phyloP scores from a whole-genome alignment of 2,797 vertebrate genomes.

The Semotilus atromaculatus region DNA sequence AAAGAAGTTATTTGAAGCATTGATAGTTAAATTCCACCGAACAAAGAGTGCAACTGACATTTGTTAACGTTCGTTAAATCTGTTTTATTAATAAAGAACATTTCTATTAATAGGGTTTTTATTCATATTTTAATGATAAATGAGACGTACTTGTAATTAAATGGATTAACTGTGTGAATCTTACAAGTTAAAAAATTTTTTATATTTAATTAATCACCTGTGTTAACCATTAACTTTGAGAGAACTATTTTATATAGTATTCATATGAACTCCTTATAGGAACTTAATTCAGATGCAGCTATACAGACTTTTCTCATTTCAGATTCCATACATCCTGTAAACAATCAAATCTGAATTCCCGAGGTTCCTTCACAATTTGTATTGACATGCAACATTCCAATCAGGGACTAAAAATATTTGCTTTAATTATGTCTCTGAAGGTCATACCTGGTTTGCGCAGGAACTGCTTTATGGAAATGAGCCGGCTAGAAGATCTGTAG shows the following conservation, averaged over 20 bases:
- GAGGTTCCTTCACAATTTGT: constrained; percentile 28
- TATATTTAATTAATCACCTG: neutral
- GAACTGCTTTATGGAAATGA: constrained; percentile 45
- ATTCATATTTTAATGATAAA: neutral
- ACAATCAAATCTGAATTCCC: constrained; percentile 17
- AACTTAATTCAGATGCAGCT: neutral
- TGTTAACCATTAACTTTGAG: neutral
- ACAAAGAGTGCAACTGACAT: neutral
- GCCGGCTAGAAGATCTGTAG: constrained; percentile 39
- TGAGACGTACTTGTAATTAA: neutral
- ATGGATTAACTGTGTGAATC: neutral
- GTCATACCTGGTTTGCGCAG: constrained; percentile 43
- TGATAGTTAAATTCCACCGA: neutral
- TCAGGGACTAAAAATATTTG: constrained; percentile 40
- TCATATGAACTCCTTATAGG: neutral
- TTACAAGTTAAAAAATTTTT: neutral
- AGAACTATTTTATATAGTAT: neutral
- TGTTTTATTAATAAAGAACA: neutral
- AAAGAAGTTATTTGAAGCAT: neutral
- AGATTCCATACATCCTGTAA: neutral
- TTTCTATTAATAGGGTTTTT: neutral
- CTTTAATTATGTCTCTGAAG: constrained; percentile 47
- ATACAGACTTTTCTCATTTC: neutral
- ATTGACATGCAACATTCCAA: constrained; percentile 43
- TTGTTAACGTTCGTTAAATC: neutral